Base-by-base conservation (phyloP, 1,140 invertebrate species). In the Papilio machaon region DNA sequence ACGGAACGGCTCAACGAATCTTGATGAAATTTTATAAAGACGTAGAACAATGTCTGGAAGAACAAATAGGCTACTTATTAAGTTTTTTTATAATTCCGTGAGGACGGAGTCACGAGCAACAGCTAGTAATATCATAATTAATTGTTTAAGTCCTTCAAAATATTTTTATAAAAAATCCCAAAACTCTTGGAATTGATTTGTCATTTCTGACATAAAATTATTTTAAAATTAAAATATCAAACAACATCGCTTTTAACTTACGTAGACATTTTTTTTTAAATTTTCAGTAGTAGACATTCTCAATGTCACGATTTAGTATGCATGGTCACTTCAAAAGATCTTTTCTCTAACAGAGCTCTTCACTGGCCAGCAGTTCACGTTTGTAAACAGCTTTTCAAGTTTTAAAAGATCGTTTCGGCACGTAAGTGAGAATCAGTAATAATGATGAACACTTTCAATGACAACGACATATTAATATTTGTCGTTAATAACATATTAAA, bases 381-480 rank as follows among this genome's bases (percentile, higher is more conserved):
- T 81, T 83, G 81, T 74, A 89, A 90, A 88, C 87, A 87, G 85
- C 85, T 88, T 88, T 87, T 86, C 85, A 88, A 82, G 78, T 83
- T 84, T 82, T 83, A 82, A 82, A 82, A 81, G 81, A 74, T 80
- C 79, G 35, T 83, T 64, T 30, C 19, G 35, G 54, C 35, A 19
- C 47, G 49, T 46, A 2, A 43, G 54, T 17, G 30, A 52, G 52
- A 38, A 78, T 78, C 8, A 30, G 23, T 30, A 30, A 30, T 35
- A 30, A 11, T 54, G 30, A 60, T 23, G 58, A 7, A 2, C 35
- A 79, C 76, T 73, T 81, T 76, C 35, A 58, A 58, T 8, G 8
- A 58, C 13, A 15, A 15, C 15, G 23, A 30, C 23, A 30, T 1
- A 0, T 1, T 30, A 30, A 30, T 30, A 30, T 30, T 30, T 30